Evolutionary conservation across 2,113 vertebrate species (phyloP), one percentile per base, ranked within the genome.

Genomic region (Brachypodius melanocephalos): DNA sequence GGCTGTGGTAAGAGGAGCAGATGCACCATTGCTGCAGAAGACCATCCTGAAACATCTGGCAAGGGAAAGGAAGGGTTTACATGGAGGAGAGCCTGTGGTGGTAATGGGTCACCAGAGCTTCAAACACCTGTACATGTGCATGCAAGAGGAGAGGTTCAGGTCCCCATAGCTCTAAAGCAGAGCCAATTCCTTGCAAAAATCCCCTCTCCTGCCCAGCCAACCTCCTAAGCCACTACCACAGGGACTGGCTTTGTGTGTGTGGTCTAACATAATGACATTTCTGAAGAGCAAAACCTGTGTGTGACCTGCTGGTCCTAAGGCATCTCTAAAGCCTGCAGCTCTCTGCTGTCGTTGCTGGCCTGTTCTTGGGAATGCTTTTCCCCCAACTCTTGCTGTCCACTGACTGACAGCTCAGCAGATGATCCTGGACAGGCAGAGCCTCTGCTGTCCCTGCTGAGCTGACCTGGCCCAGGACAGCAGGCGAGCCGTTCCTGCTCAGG

Each of bases 1-100:
- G 92, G 98, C 98, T 16, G 97, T 98, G 82, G 97, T 99, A 84
- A 97, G 98, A 88, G 99, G 99, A 48, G 98, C 93, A 8, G 98
- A 99, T 1, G 98, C 98, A 71, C 98, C 98, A 1, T 77, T 99
- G 87, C 98, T 99, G 81, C 98, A 98, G 96, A 99, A 96, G 96
- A 98, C 97, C 89, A 98, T 99, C 76, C 88, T 98, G 48, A 98
- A 99, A n/a, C 98, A 99, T 84, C 96, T 99, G 93, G 95, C 96
- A 66, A 97, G 97, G 19, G 98, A 99, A 92, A 99, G 98, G 97
- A 97, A 95, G 63, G 97, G 97, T 80, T 92, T 98, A 62, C 85
- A 87, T 34, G 98, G 98, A 87, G 78, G 72, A 51, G 98, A 98
- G 36, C 97, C 97, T 29, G 96, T 93, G 98, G 96, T 89, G 98